phyloP scores from a whole-genome alignment of 1,140 invertebrate genomes.

The Wiebesia pumilae region DNA sequence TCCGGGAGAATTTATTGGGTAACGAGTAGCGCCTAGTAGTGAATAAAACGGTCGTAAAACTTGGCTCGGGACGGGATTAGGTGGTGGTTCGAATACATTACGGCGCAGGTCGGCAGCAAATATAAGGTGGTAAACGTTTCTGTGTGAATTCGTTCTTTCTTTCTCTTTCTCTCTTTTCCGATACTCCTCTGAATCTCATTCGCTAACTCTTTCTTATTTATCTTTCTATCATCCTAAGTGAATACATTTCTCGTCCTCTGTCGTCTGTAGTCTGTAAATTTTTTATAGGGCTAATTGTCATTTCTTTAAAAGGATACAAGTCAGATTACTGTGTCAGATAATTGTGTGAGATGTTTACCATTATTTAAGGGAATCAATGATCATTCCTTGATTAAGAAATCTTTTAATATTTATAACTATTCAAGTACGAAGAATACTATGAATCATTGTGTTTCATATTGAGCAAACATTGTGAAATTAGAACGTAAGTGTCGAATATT shows the following conservation, averaged over 20 bases:
- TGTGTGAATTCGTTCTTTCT: background rate
- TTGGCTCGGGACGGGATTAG: constrained; percentile 57
- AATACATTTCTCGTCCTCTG: background rate
- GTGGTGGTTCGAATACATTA: constrained; percentile 58
- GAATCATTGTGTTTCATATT: too few species aligned
- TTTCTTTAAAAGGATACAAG: background rate
- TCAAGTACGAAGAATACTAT: too few species aligned
- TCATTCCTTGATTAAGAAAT: background rate
- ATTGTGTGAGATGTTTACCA: too few species aligned
- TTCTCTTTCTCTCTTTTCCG: constrained; percentile 5
- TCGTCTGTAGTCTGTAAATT: constrained; percentile 5
- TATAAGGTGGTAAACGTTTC: constrained; percentile 49
- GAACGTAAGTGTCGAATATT: too few species aligned
- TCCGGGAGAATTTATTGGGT: constrained; percentile 61
- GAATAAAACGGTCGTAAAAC: constrained; percentile 63
- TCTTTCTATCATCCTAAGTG: background rate
- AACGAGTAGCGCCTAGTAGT: constrained; percentile 52
- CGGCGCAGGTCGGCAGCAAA: constrained; percentile 23
- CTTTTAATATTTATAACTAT: background rate
- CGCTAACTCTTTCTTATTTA: background rate
- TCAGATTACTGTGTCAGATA: background rate
- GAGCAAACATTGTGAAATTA: too few species aligned
- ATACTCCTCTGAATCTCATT: background rate
- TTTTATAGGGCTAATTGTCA: constrained; percentile 1
- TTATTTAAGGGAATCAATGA: too few species aligned